A percentile compares a stretch with the other conserved stretches of the same genome.
These are phyloP conservation scores for Reticulitermes speratus DNA, from an alignment of 1,140 invertebrate genomes.

Conservation along the genomic window DNA sequence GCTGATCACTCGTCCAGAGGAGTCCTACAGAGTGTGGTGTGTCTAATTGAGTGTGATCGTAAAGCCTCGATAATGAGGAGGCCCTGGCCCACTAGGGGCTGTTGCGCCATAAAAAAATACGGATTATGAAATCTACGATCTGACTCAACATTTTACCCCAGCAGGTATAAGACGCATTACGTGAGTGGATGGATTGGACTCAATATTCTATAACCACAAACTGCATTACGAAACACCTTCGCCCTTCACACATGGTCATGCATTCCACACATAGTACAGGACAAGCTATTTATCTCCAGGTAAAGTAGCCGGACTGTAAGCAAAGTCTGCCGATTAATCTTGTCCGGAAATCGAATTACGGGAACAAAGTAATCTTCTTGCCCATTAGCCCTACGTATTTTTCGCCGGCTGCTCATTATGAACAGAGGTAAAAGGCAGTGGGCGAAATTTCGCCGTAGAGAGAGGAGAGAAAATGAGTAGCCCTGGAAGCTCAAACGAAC, in stretches of 20 bases:
- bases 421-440: background rate
- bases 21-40: too few species aligned
- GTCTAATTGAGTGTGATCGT: too few species aligned
- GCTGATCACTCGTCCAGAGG: too few species aligned
- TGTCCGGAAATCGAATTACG: background rate
- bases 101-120: too few species aligned
- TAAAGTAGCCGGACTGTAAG: background rate
- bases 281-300: background rate
- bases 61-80: too few species aligned
- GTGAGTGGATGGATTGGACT: too few species aligned
- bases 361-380: constrained; percentile 1
- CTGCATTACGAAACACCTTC: background rate
- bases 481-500: background rate
- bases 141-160: too few species aligned
- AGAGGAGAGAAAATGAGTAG: background rate
- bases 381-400: background rate
- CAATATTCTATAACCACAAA: background rate
- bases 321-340: constrained; percentile 11
- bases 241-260: background rate
- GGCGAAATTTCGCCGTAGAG: background rate
- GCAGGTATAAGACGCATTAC: too few species aligned
- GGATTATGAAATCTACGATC: too few species aligned
- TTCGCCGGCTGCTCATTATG: background rate
- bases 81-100: too few species aligned
- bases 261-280: background rate